phyloP scores from a whole-genome alignment of 2,797 vertebrate species.

The Hyperoplus immaculatus region DNA sequence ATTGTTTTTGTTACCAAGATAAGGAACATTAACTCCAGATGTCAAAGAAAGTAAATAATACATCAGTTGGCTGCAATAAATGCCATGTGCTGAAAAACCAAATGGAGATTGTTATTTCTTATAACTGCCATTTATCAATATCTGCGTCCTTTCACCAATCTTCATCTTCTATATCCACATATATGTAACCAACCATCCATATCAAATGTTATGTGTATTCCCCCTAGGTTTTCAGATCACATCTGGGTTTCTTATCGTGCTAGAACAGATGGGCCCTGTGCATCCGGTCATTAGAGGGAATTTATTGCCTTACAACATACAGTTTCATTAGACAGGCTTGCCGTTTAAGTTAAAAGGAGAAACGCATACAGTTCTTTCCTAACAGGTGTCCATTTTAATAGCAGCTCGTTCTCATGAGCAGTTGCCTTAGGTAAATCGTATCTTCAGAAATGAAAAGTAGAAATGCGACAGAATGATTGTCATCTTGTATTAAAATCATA shows the following conservation, averaged over 20 bases:
- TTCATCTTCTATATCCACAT: conserved; percentile 57
- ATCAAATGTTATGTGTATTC: conserved; percentile 71
- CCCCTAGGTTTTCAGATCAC: conserved; percentile 64
- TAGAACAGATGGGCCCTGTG: conserved; percentile 73
- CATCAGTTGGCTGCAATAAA: conserved; percentile 82
- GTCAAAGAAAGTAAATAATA: conserved; percentile 88
- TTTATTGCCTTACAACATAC: conserved; percentile 68
- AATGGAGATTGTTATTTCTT: conserved; percentile 78
- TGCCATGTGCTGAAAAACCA: conserved; percentile 80
- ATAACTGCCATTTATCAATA: conserved; percentile 73
- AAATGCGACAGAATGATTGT: background rate
- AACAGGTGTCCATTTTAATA: conserved; percentile 36
- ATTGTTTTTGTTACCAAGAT: conserved; percentile 90
- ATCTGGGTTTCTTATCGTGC: conserved; percentile 66
- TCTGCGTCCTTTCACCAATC: conserved; percentile 65
- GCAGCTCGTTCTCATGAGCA: conserved; percentile 2
- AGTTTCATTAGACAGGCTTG: conserved; percentile 68
- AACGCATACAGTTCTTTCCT: conserved; percentile 46
- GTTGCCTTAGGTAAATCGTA: background rate
- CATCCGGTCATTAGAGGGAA: conserved; percentile 70
- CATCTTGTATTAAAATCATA: background rate
- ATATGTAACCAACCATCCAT: conserved; percentile 71
- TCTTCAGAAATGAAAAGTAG: background rate
- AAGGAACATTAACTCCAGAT: conserved; percentile 90
- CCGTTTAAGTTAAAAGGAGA: conserved; percentile 62